Percentiles rank a stretch among this genome's conserved stretches.
These are phyloP conservation scores for Drosophila orena DNA, from an alignment of 1,140 invertebrate genomes.

Conservation along the genomic window DNA sequence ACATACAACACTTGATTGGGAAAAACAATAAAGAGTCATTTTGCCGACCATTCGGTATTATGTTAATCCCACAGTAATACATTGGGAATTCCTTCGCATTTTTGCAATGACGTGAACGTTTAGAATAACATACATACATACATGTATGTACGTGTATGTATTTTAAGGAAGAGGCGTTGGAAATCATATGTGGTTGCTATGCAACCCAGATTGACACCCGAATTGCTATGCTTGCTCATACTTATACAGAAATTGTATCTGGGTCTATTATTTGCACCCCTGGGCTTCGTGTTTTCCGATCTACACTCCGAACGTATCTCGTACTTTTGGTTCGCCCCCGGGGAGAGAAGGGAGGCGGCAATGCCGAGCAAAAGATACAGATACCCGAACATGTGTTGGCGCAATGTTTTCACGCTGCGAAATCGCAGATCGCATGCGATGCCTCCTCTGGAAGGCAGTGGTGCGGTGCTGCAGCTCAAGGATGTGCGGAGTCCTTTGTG, in stretches of 20 bases:
- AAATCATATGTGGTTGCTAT: too few species aligned
- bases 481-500: slow-evolving; percentile 2
- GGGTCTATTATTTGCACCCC: slow-evolving; percentile 3
- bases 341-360: background rate
- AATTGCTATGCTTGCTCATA: background rate
- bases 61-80: too few species aligned
- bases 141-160: too few species aligned
- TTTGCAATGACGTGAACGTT: too few species aligned
- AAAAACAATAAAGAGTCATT: too few species aligned
- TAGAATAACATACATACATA: too few species aligned
- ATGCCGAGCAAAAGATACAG: slow-evolving; percentile 14
- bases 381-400: slow-evolving; percentile 60
- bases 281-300: background rate
- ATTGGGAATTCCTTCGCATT: too few species aligned
- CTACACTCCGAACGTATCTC: too few species aligned
- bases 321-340: slow-evolving; percentile 13
- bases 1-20: too few species aligned
- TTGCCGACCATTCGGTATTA: too few species aligned
- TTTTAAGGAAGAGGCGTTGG: too few species aligned
- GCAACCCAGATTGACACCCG: background rate
- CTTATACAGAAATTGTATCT: background rate
- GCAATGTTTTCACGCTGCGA: slow-evolving; percentile 23
- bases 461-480: background rate
- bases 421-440: background rate
- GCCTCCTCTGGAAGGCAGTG: too few species aligned